These are phyloP conservation scores for Thamnophis elegans DNA, from an alignment of 2,797 vertebrate species.

Conservation along the genomic window DNA sequence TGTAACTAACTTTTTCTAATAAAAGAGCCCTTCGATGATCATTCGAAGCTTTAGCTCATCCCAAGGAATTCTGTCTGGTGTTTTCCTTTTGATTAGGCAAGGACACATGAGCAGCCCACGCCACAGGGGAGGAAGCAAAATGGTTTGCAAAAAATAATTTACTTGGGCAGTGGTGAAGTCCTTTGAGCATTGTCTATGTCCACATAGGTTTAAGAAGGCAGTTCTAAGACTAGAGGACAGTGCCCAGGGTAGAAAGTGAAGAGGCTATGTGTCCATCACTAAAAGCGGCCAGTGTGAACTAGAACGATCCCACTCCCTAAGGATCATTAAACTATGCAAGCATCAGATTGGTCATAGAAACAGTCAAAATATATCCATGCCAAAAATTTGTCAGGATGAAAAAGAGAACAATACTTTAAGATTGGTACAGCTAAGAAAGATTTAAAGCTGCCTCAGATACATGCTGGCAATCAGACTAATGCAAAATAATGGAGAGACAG, in stretches of 20 bases:
- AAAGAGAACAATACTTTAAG: neutral
- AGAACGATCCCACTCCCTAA: neutral
- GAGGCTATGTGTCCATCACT: neutral
- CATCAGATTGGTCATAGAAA: neutral
- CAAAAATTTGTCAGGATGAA: neutral
- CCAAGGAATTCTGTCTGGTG: too few species aligned
- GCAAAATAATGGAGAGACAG: too few species aligned
- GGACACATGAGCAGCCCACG: too few species aligned
- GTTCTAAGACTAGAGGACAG: neutral
- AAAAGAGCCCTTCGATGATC: too few species aligned
- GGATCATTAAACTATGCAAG: neutral
- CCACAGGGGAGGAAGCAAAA: too few species aligned
- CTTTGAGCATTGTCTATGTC: neutral
- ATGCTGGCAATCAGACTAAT: neutral
- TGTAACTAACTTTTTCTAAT: too few species aligned
- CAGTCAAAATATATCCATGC: neutral
- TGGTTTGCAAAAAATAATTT: too few species aligned
- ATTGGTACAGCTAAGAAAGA: neutral
- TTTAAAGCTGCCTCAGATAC: neutral
- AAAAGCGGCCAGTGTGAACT: neutral
- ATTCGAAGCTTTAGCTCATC: too few species aligned
- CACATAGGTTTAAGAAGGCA: neutral
- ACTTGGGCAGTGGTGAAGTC: neutral
- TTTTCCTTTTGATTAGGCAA: too few species aligned
- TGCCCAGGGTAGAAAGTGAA: neutral